Percentiles rank a stretch among this genome's conserved stretches.
Evolutionary conservation across 1,140 invertebrate genomes (phyloP).

Genomic region (Aporrectodea caliginosa): DNA sequence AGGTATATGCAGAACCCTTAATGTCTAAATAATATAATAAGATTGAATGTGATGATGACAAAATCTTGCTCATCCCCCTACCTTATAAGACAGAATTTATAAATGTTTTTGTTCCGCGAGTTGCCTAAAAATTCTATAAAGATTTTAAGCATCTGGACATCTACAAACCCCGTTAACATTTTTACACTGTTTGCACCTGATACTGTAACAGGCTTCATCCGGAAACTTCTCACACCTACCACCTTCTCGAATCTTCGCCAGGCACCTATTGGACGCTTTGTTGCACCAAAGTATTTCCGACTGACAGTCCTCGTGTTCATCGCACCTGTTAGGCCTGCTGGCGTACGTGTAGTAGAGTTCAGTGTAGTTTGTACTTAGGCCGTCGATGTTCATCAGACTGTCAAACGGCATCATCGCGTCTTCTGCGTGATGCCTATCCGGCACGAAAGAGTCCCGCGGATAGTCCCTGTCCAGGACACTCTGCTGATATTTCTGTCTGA

Average conservation of each 20-base stretch:
- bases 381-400: background rate
- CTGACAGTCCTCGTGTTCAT: background rate
- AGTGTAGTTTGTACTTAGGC: background rate
- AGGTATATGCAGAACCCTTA: too few species aligned
- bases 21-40: too few species aligned
- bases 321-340: background rate
- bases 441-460: background rate
- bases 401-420: background rate
- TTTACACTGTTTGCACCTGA: background rate
- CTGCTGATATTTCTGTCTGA: conserved; percentile 34
- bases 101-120: too few species aligned
- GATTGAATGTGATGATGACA: too few species aligned
- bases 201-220: conserved; percentile 8
- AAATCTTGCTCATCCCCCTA: too few species aligned
- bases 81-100: too few species aligned
- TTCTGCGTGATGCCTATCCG: background rate
- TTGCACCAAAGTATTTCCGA: conserved; percentile 12
- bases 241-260: conserved; percentile 6
- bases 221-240: background rate
- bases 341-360: background rate
- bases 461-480: background rate
- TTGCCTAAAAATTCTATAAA: too few species aligned
- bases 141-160: too few species aligned
- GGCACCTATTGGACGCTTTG: background rate
- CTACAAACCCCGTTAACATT: background rate